Evolutionary conservation across 2,888 invertebrate species (phyloP).

Genomic region (Polylopha cassiicola): DNA sequence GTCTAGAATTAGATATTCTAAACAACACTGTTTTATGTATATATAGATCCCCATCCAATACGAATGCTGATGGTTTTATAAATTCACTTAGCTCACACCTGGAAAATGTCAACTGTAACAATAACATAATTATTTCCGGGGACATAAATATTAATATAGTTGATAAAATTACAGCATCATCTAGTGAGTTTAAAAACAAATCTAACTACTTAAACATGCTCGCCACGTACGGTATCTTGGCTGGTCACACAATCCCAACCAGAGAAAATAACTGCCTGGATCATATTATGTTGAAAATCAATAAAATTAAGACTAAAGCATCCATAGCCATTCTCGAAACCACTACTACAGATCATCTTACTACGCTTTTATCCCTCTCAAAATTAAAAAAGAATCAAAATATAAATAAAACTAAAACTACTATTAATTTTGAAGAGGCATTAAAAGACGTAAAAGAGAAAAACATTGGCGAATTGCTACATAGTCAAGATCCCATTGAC

Average conservation of each 20-base stretch:
- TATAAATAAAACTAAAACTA: slow-evolving; percentile 1
- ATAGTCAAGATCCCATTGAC: slow-evolving; percentile 4
- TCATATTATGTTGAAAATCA: slow-evolving; percentile 15
- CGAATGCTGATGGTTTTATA: slow-evolving; percentile 1
- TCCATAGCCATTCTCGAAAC: slow-evolving; percentile 15
- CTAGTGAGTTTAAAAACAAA: no score
- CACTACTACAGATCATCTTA: slow-evolving; percentile 15
- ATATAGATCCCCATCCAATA: slow-evolving; percentile 15
- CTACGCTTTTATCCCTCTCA: not conserved
- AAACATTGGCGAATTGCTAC: slow-evolving; percentile 4
- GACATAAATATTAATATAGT: slow-evolving; percentile 19
- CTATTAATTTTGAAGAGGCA: slow-evolving; percentile 6
- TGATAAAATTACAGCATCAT: not conserved
- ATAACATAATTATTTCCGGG: slow-evolving; percentile 16
- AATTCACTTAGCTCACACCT: slow-evolving; percentile 1
- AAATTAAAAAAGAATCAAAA: no score
- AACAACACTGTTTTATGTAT: not conserved
- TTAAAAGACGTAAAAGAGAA: not conserved
- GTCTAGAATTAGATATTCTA: not conserved
- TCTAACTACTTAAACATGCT: slow-evolving; percentile 16
- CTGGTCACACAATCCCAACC: slow-evolving; percentile 18
- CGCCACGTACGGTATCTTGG: slow-evolving; percentile 8
- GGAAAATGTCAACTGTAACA: not conserved
- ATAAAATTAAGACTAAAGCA: not conserved
- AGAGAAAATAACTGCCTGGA: slow-evolving; percentile 19